phyloP scores from a whole-genome alignment of 2,797 vertebrate species.

The Sciaenops ocellatus region DNA sequence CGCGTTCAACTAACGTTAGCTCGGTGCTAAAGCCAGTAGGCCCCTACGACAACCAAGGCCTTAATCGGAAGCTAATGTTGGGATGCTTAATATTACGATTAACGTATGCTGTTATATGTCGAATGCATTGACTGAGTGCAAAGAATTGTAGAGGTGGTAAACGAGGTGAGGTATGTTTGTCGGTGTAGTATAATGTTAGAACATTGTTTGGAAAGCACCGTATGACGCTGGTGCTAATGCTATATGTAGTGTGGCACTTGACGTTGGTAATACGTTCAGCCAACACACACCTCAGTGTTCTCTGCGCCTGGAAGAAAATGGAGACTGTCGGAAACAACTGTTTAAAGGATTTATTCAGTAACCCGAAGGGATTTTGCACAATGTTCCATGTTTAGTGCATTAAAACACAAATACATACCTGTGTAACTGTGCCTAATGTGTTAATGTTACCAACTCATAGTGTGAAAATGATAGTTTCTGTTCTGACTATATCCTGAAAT shows the following conservation, averaged over 20 bases:
- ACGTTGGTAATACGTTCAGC: conserved; percentile 25
- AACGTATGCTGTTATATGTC: fast-evolving
- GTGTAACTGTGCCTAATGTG: too few species aligned
- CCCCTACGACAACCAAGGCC: neutral
- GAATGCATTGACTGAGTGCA: fast-evolving
- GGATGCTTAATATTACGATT: fast-evolving
- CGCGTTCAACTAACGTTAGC: neutral
- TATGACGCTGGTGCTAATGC: neutral
- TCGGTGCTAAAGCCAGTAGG: fast-evolving
- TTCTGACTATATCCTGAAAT: too few species aligned
- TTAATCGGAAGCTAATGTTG: neutral
- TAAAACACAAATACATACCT: neutral
- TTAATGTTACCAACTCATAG: neutral
- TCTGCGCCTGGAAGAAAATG: neutral
- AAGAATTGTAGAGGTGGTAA: fast-evolving
- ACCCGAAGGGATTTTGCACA: neutral
- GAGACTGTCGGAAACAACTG: neutral
- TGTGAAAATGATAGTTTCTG: too few species aligned
- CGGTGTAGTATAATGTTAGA: too few species aligned
- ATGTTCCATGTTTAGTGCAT: fast-evolving
- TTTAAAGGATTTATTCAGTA: neutral
- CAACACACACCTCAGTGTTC: neutral
- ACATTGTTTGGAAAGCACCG: too few species aligned
- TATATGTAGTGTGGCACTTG: fast-evolving
- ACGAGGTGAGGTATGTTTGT: too few species aligned